These are phyloP conservation scores for Fringilla coelebs DNA, from an alignment of 2,797 vertebrate species.

Conservation along the genomic window DNA sequence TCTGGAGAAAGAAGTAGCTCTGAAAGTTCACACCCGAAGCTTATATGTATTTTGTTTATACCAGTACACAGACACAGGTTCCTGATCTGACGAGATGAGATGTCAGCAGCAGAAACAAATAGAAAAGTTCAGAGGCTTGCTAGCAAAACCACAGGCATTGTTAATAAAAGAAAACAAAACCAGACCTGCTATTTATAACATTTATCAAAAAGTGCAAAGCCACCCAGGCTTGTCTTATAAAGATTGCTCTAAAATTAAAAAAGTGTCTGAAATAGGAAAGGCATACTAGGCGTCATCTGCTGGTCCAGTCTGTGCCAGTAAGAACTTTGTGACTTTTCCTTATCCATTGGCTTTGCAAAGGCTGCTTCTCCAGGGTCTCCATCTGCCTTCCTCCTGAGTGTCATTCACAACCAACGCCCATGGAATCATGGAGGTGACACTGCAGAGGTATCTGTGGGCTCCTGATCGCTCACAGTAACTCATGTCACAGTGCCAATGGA, in stretches of 20 bases:
- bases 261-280: background rate
- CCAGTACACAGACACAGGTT: background rate
- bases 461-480: background rate
- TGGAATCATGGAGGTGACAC: background rate
- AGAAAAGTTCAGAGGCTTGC: background rate
- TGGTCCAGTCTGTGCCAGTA: background rate
- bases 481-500: background rate
- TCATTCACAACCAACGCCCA: background rate
- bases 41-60: background rate
- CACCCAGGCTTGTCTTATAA: background rate
- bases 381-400: background rate
- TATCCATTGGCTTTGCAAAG: background rate
- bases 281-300: background rate
- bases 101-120: background rate
- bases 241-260: background rate
- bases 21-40: background rate
- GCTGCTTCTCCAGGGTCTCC: background rate
- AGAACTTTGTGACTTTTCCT: fast-evolving
- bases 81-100: background rate
- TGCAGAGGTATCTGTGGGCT: background rate
- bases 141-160: background rate
- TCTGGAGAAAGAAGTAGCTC: background rate
- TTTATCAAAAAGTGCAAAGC: background rate
- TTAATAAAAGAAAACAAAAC: background rate
- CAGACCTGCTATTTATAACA: background rate